Percentiles rank a stretch among this genome's conserved stretches.
These are phyloP conservation scores for Chamaea fasciata DNA, from an alignment of 2,113 vertebrate genomes.

Conservation along the genomic window DNA sequence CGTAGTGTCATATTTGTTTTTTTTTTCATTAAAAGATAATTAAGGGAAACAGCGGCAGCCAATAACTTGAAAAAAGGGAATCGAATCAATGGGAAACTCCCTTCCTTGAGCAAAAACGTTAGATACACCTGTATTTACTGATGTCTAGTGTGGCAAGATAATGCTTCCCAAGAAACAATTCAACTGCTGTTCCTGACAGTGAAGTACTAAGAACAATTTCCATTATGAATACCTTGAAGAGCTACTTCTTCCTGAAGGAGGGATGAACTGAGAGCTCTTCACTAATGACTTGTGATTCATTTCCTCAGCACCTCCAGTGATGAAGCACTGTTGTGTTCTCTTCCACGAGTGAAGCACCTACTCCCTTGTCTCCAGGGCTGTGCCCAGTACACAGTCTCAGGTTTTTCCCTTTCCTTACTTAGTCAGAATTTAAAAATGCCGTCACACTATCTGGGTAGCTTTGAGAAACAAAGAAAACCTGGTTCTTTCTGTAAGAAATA, in stretches of 20 bases:
- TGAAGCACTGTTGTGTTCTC: background rate
- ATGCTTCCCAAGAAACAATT: background rate
- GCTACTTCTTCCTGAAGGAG: background rate
- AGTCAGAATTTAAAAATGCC: background rate
- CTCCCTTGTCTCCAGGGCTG: background rate
- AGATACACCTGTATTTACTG: background rate
- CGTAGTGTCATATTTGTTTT: background rate
- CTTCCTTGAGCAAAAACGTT: background rate
- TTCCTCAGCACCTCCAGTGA: background rate
- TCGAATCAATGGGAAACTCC: background rate
- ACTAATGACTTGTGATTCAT: background rate
- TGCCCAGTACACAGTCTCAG: fast-evolving
- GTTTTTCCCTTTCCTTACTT: background rate
- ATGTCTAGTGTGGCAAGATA: background rate
- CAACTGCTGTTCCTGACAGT: background rate
- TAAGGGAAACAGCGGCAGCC: background rate
- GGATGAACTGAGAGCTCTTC: slow-evolving; percentile 6
- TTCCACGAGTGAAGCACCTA: background rate
- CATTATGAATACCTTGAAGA: background rate
- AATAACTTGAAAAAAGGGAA: background rate
- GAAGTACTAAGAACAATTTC: background rate
- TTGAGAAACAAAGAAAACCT: background rate
- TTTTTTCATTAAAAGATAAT: background rate
- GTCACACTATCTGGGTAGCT: background rate
- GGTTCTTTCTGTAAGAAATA: background rate